These are phyloP conservation scores for Sesamia nonagrioides DNA, from an alignment of 1,140 invertebrate species.

Conservation along the genomic window DNA sequence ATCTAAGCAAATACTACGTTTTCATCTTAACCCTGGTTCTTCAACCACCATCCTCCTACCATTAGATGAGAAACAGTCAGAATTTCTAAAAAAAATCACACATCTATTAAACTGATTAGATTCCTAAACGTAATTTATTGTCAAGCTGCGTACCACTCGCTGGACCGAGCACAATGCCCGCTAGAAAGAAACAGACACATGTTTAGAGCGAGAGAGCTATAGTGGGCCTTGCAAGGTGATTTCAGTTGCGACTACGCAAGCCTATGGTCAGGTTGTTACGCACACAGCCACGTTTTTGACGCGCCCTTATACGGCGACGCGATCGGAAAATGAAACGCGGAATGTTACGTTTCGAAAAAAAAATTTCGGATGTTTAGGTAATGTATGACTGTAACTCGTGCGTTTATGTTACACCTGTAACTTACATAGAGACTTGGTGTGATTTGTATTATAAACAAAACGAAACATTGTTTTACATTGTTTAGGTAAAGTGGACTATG, in stretches of 20 bases:
- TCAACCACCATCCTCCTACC: slow-evolving; percentile 64
- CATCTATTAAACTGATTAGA: slow-evolving; percentile 86
- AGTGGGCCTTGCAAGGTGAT: slow-evolving; percentile 87
- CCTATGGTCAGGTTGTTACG: slow-evolving; percentile 79
- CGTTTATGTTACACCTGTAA: slow-evolving; percentile 31
- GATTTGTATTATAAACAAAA: slow-evolving; percentile 14
- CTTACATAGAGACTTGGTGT: slow-evolving; percentile 34
- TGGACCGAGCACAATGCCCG: slow-evolving; percentile 80
- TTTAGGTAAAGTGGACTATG: slow-evolving; percentile 51
- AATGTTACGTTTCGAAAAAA: slow-evolving; percentile 49
- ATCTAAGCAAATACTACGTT: slow-evolving; percentile 42
- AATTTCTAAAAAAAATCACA: slow-evolving; percentile 80
- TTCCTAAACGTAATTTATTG: slow-evolving; percentile 86
- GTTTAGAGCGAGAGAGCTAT: slow-evolving; percentile 72
- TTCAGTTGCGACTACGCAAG: slow-evolving; percentile 84
- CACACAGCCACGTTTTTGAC: slow-evolving; percentile 68
- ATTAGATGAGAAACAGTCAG: slow-evolving; percentile 77
- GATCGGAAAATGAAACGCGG: slow-evolving; percentile 64
- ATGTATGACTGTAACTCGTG: slow-evolving; percentile 40
- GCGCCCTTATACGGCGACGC: slow-evolving; percentile 64
- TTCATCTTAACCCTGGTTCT: slow-evolving; percentile 50
- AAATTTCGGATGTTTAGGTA: slow-evolving; percentile 48
- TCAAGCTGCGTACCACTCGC: slow-evolving; percentile 69
- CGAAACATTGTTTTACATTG: slow-evolving; percentile 43
- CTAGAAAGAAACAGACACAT: slow-evolving; percentile 69